Conservation (phyloP, 2,797 vertebrate genomes). For the Harpagifer antarcticus region DNA sequence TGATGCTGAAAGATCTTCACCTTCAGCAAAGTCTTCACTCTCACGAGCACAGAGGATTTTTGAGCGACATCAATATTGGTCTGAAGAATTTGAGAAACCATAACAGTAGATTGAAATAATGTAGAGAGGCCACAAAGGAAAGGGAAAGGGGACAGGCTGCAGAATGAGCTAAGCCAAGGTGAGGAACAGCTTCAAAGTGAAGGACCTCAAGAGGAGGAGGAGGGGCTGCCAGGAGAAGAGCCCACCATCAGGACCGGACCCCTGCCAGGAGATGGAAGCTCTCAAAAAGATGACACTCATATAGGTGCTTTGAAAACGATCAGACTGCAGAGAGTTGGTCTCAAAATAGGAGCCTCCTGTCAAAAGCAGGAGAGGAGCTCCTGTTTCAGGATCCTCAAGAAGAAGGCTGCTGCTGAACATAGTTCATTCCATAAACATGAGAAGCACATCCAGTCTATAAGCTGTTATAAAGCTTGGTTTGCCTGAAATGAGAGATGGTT, state of each 20-base stretch:
- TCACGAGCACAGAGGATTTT: not conserved
- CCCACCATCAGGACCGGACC: not conserved
- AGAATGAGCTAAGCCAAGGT: not conserved
- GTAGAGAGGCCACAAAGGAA: not conserved
- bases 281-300: not conserved
- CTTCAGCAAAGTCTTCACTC: not conserved
- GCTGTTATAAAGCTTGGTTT: not conserved
- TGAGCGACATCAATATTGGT: not conserved
- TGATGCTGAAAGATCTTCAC: not conserved
- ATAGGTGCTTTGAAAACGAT: not conserved
- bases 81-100: not conserved
- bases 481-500: not conserved
- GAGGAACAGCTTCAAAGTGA: not conserved
- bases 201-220: not conserved
- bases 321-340: not conserved
- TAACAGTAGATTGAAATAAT: not conserved
- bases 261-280: not conserved
- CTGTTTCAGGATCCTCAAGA: not conserved
- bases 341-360: conserved; percentile 1
- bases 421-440: not conserved
- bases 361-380: conserved; percentile 20
- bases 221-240: not conserved
- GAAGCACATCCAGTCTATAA: not conserved
- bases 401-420: conserved; percentile 1
- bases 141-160: not conserved